Base-by-base conservation (phyloP, 2,888 invertebrate species). In the Ecliptopera silaceata region DNA sequence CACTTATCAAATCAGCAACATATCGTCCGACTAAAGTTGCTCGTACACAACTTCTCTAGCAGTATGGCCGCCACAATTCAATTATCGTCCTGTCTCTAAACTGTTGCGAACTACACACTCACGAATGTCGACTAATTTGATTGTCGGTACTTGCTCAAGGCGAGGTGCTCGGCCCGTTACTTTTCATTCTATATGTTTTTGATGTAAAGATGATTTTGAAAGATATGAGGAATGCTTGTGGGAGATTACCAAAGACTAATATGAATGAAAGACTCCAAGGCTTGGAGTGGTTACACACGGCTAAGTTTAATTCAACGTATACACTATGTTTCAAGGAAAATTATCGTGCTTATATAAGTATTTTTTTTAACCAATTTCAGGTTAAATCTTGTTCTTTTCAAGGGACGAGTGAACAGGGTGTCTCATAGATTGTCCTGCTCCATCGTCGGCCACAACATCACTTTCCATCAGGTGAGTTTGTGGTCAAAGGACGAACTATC, bases 51-150 rank as follows among this genome's bases (percentile, higher is more conserved):
- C n/a, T 18, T 10, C 32, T 32, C 1, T n/a, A 32, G 41, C 26
- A 42, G 31, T 22, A 55, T 43, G 54, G 47, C 59, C 56, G 55
- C 54, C 59, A 56, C 55, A 60, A 56, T 55, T 62, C 79, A 86
- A 86, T 87, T 87, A 86, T 74, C 84, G 63, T 55, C 22, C 31
- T 55, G 59, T 61, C 64, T 72, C 83, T 84, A 77, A 84, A 76
- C 63, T 74, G 42, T 29, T 78, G 81, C 77, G 72, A 87, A 87
- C 77, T 77, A 74, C 60, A 62, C 59, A 57, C 77, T 81, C 88
- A 87, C 87, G 88, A 72, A 69, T 53, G 59, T 55, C 61, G 67
- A 75, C 84, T 86, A 86, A 86, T 86, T 85, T 85, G 84, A 83
- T 80, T 82, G 84, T 75, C 84, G 77, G 73, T 61, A 58, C 72